Evolutionary conservation across 2,113 vertebrate species (phyloP), one percentile per base, ranked within the genome.

Genomic region (Pelmatolapia mariae): DNA sequence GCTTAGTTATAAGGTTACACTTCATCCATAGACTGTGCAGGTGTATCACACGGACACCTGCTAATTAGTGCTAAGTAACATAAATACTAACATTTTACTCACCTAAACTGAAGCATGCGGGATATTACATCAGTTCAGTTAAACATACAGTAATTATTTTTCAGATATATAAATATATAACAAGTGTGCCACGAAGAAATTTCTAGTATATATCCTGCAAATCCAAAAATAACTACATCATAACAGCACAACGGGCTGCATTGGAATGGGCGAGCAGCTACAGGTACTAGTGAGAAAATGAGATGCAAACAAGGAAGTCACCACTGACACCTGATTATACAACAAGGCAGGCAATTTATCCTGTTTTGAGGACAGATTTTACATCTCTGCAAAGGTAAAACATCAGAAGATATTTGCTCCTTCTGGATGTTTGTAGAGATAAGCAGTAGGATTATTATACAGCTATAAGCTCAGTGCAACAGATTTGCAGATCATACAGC

Each of bases 221-320:
- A 59, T 53, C 36, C 82, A 82, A 88, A 92, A 92, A 94, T 89
- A 92, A 26, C 91, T 82, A 84, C 89, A 84, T 92, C 85, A 81
- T 66, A 92, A 84, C 89, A 84, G 56, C 84, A 82, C 88, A 79
- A 66, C 33, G 80, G 45, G 54, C 83, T 76, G 82, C 31, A 5
- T 24, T 80, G 73, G 79, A 82, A 89, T 88, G 84, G 87, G 86
- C 9, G 79, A 87, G 78, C 36, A 68, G 86, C 54, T 86, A 61
- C 89, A 90, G 85, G 87, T 93, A 76, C 84, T 36, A 19, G 71
- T 52, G 86, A 90, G 85, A 43, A 82, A 87, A 87, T 83, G 7
- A 52, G 84, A 81, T 56, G 71, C 36, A 89, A 89, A 86, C 82
- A 78, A 81, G 83, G 71, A 84, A 80, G 83, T 91, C 85, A 80